Evolutionary conservation across 2,113 vertebrate genomes (phyloP).

Genomic region (Lipotes vexillifer): DNA sequence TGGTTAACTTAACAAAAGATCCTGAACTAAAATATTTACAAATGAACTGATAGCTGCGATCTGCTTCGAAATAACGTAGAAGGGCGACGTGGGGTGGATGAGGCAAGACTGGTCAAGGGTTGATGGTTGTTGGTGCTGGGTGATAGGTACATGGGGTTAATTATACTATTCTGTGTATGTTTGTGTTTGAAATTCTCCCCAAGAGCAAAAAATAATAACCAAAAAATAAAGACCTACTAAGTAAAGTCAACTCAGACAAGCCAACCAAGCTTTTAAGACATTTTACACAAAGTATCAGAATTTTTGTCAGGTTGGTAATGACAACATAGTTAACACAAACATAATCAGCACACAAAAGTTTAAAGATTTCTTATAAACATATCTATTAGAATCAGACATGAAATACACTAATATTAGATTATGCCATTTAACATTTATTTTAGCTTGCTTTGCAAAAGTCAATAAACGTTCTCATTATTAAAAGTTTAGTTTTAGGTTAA

Average conservation of each 20-base stretch:
- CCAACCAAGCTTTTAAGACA: not conserved
- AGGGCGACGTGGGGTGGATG: not conserved
- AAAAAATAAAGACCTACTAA: not conserved
- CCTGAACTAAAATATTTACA: not conserved
- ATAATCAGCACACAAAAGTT: not conserved
- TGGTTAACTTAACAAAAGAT: not conserved
- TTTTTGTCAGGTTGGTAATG: not conserved
- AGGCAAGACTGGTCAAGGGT: not conserved
- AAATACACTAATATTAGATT: not conserved
- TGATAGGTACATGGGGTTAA: not conserved
- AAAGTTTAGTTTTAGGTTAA: not conserved
- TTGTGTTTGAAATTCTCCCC: not conserved
- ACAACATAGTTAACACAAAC: not conserved
- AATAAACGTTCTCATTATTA: not conserved
- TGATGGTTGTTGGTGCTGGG: not conserved
- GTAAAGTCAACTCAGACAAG: not conserved
- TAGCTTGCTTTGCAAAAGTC: slow-evolving; percentile 4
- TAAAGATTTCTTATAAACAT: not conserved
- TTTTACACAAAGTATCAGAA: not conserved
- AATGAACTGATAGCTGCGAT: not conserved
- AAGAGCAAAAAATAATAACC: not conserved
- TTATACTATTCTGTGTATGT: not conserved
- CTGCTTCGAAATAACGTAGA: not conserved
- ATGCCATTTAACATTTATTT: not conserved
- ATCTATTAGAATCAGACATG: not conserved